Base-by-base conservation (phyloP, 2,113 vertebrate genomes). In the Anas platyrhynchos region DNA sequence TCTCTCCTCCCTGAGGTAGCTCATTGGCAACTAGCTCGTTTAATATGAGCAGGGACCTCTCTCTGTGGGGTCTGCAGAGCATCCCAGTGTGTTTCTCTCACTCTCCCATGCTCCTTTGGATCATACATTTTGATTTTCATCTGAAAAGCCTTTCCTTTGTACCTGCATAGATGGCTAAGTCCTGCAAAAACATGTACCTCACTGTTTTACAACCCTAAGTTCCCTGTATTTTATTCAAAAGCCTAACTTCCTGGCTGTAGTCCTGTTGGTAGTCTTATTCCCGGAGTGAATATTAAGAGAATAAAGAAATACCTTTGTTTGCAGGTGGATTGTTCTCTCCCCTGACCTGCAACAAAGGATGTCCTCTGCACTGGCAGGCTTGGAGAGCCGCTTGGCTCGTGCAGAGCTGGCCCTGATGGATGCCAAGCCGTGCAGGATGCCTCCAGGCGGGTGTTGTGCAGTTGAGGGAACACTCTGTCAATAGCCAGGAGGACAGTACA, bases 381-480 rank as follows among this genome's bases (percentile, higher is more conserved):
- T 2, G 2, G 44, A 62, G 41, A 92, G 65, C 75, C 1, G 1
- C 52, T 34, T 4, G 32, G 69, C 44, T 58, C 12, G 0, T 0
- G 1, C 61, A 9, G 31, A 31, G 2, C 68, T 43, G 83, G 34
- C 92, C 62, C 52, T 27, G 48, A 20, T 3, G 9, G 59, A 6
- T 23, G 36, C 76, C 18, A 68, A 71, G 63, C 63, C 77, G 4
- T 16, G 48, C 46, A 26, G 14, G 83, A 29, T 23, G 84, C 68
- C 59, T 79, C 20, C 72, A 62, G 89, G 82, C 91, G 73, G 86
- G 76, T 72, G 81, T 23, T 76, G 38, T 84, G 81, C 91, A 66
- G 77, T 50, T 91, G 88, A 91, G 92, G 96, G 92, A 97, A 92
- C 96, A 96, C 96, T 97, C 94, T 96, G 96, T 97, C 96, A 90